Base-by-base conservation (phyloP, 2,888 invertebrate genomes). In the Colletes collaris region DNA sequence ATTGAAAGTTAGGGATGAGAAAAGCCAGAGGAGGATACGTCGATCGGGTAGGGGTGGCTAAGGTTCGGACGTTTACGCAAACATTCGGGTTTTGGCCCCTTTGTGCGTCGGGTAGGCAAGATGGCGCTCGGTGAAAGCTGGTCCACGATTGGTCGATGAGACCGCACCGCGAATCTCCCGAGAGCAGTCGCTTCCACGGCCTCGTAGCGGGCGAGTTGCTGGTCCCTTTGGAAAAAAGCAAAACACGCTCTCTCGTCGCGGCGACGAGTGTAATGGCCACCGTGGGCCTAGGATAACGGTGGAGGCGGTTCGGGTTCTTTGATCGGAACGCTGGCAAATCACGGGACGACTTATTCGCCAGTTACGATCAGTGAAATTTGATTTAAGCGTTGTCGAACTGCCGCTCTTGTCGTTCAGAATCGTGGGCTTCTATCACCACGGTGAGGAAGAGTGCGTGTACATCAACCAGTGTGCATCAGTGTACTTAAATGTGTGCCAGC, bases 111-210 rank as follows among this genome's bases (percentile, higher is more conserved):
- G 87, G 82, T 82, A 67, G 80, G 84, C 88, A 89, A 88, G 89
- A 88, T 88, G 88, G 88, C 88, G 88, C 85, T 83, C 82, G 88
- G 85, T 79, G 83, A 84, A 84, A 81, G 87, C 76, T 76, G 82
- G 74, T 65, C 64, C 66, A 83, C 81, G 81, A 87, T 87, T 87
- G 87, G 87, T 87, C 87, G 88, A 87, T 88, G 87, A 82, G 88
- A 68, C 82, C 87, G 88, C 87, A 85, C 84, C 87, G 85, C 87
- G 85, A 87, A 82, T 88, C 87, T 87, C 82, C 87, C 85, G 87
- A 88, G 87, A 82, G 70, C 87, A 87, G 87, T 87, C 87, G 87
- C 84, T 84, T 79, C 76, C 77, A 84, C 84, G 86, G 76, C 79
- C 62, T 84, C 87, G 88, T 75, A 78, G 84, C 74, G 86, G 87